A percentile compares a stretch with the other conserved stretches of the same genome.
Evolutionary conservation across 2,888 invertebrate species (phyloP).

Genomic region (Tinea trinotella): DNA sequence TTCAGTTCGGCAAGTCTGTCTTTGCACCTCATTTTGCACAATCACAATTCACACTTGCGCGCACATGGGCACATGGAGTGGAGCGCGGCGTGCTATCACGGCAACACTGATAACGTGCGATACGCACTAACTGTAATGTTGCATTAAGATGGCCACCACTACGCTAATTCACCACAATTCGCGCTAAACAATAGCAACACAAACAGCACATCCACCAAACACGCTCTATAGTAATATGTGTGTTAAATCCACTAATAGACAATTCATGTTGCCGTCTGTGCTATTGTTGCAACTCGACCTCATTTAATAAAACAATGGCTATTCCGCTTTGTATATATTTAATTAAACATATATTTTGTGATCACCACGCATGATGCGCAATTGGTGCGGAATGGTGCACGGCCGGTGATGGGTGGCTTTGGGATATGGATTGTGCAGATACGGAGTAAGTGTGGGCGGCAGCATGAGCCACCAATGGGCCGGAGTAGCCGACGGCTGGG

Average conservation of each 20-base stretch:
- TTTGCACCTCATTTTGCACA: slow-evolving; percentile 53
- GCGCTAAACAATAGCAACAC: too few species aligned
- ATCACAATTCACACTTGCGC: background rate
- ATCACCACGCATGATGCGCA: slow-evolving; percentile 18
- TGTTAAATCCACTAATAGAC: too few species aligned
- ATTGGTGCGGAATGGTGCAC: slow-evolving; percentile 22
- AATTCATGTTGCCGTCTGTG: too few species aligned
- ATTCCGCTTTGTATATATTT: slow-evolving; percentile 1
- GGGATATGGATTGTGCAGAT: slow-evolving; percentile 47
- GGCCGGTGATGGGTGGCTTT: slow-evolving; percentile 52
- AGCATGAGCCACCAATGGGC: slow-evolving; percentile 29
- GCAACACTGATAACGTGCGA: slow-evolving; percentile 11
- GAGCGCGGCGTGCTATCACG: background rate
- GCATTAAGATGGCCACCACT: too few species aligned
- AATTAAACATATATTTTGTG: background rate
- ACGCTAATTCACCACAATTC: too few species aligned
- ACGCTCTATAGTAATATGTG: too few species aligned
- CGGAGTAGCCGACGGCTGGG: slow-evolving; percentile 24
- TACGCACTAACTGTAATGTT: background rate
- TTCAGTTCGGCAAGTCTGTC: slow-evolving; percentile 58
- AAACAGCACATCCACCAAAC: too few species aligned
- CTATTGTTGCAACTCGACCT: background rate
- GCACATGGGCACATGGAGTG: background rate
- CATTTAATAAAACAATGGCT: background rate
- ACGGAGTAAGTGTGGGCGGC: slow-evolving; percentile 38